Evolutionary conservation across 2,113 vertebrate genomes (phyloP), one percentile per base, ranked within the genome.

Genomic region (Platichthys flesus): DNA sequence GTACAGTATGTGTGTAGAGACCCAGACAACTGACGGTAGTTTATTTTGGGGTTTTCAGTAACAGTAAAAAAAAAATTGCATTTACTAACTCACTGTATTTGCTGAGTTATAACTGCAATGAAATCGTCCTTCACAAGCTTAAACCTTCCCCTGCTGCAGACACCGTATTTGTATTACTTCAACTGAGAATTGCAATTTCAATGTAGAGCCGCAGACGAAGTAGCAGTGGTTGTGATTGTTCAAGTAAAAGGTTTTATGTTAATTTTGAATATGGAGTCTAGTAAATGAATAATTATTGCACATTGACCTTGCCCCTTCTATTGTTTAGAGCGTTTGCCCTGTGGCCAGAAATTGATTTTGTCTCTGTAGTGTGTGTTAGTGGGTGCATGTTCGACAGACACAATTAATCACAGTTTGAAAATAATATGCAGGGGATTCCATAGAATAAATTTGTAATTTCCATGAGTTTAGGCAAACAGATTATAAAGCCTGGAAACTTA

Each of bases 331-430:
- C 56, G 82, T 87, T 89, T 85, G 82, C 85, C 67, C 75, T 73
- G 62, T 72, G 69, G 71, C 72, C 42, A 74, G 45, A 37, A 82
- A 90, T 83, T 78, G 62, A 88, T 88, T 84, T 78, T 83, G 68
- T 12, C 61, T 76, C 78, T 51, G 66, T 76, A 13, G 35, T 67
- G 62, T 28, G 49, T 40, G 51, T 54, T n/a, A 5, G 8, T 54
- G 51, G n/a, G 51, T 54, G 51, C 2, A 15, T 35, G 58, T 90
- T 79, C 85, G 83, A 86, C 85, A 88, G 89, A 90, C 64, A 87
- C 82, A 79, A 90, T 91, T 91, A 82, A 92, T 94, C 85, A 90
- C 87, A 90, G 78, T 91, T 91, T 75, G 54, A 88, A 93, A 90
- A 89, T 90, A 90, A 89, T 94, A 93, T 88, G 78, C 88, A 81